phyloP scores from a whole-genome alignment of 1,140 invertebrate species.

The Drosophila sucinea region DNA sequence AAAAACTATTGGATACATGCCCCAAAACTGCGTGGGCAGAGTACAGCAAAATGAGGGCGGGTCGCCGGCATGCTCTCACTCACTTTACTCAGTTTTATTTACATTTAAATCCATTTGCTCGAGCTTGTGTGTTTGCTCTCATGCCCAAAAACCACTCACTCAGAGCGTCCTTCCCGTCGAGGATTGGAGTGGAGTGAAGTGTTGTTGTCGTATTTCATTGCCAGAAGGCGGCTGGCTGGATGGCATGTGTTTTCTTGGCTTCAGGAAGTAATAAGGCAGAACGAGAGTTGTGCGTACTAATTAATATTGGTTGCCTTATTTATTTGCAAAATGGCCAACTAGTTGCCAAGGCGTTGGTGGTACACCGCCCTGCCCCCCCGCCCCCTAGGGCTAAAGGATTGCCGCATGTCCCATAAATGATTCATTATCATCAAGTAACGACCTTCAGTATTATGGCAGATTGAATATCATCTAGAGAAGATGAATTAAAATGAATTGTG shows the following conservation, averaged over 20 bases:
- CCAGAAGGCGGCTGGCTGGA: slow-evolving; percentile 10
- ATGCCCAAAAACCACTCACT: background rate
- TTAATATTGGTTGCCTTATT: slow-evolving; percentile 72
- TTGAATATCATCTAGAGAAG: slow-evolving; percentile 25
- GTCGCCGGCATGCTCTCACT: slow-evolving; percentile 42
- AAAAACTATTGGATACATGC: slow-evolving; percentile 57
- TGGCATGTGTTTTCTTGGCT: slow-evolving; percentile 35
- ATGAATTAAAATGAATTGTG: background rate
- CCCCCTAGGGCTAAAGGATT: slow-evolving; percentile 40
- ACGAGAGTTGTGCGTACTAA: slow-evolving; percentile 39
- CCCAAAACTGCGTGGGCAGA: slow-evolving; percentile 35
- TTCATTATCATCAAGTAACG: background rate
- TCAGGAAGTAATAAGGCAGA: slow-evolving; percentile 34
- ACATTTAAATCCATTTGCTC: slow-evolving; percentile 19
- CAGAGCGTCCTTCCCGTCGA: background rate
- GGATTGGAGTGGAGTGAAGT: background rate
- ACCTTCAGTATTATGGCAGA: slow-evolving; percentile 5
- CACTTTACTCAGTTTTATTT: slow-evolving; percentile 37
- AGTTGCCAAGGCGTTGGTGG: background rate
- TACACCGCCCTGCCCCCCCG: background rate
- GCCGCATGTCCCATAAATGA: background rate
- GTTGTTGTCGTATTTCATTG: slow-evolving; percentile 44
- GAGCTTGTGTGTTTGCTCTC: slow-evolving; percentile 12
- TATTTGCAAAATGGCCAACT: slow-evolving; percentile 44
- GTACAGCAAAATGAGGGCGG: slow-evolving; percentile 29